phyloP scores from a whole-genome alignment of 2,797 vertebrate genomes.

The Myotis findleyi region DNA sequence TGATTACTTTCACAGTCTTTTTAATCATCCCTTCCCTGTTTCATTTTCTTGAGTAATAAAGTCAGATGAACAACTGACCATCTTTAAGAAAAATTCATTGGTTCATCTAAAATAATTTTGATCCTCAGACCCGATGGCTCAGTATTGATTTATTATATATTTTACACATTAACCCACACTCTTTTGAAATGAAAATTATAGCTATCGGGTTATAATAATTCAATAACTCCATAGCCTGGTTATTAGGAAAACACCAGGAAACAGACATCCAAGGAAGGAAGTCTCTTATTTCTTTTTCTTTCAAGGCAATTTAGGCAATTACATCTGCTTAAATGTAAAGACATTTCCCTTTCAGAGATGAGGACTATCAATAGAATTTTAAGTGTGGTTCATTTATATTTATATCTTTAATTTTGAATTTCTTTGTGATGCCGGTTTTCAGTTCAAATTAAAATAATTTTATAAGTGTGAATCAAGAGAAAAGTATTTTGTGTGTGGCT shows the following conservation, averaged over 20 bases:
- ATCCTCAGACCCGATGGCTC: not conserved
- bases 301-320: slow-evolving; percentile 75
- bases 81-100: not conserved
- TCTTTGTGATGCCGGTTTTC: slow-evolving; percentile 55
- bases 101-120: slow-evolving; percentile 46
- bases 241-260: slow-evolving; percentile 65
- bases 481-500: slow-evolving; percentile 40
- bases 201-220: slow-evolving; percentile 31
- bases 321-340: slow-evolving; percentile 19
- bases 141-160: slow-evolving; percentile 33
- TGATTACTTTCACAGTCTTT: slow-evolving; percentile 16
- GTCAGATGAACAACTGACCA: not conserved
- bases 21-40: not conserved
- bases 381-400: slow-evolving; percentile 65
- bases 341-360: slow-evolving; percentile 67
- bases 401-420: slow-evolving; percentile 63
- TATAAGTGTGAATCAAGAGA: slow-evolving; percentile 61
- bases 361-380: slow-evolving; percentile 62
- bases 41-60: not conserved
- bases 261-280: slow-evolving; percentile 60
- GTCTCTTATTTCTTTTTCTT: slow-evolving; percentile 68
- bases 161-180: slow-evolving; percentile 18
- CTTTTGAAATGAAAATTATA: slow-evolving; percentile 63
- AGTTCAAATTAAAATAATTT: slow-evolving; percentile 70
- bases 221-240: slow-evolving; percentile 37